A percentile compares a stretch with the other conserved stretches of the same genome.
Conservation (phyloP, 2,888 invertebrate genomes). For the Itoplectis maculator region DNA sequence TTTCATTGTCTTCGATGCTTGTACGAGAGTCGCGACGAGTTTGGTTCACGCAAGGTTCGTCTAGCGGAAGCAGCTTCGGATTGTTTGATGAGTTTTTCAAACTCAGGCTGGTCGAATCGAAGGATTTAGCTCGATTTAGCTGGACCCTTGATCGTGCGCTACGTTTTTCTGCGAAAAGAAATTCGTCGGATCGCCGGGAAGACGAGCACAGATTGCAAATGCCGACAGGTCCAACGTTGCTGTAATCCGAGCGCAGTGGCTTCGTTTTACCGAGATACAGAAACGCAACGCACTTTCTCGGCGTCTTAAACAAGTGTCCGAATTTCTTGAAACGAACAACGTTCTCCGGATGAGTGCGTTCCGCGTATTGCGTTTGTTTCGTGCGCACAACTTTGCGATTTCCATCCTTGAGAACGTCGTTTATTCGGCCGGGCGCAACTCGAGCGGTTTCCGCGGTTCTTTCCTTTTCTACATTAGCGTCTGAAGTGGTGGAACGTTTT, state of each 20-base stretch:
- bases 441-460: background rate
- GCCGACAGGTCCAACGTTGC: background rate
- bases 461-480: background rate
- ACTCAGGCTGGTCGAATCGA: background rate
- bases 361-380: background rate
- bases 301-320: conserved; percentile 30
- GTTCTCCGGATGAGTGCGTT: background rate
- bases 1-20: background rate
- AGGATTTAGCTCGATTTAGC: background rate
- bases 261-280: conserved; percentile 10
- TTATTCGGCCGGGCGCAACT: background rate
- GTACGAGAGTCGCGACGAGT: too few species aligned
- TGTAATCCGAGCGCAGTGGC: background rate
- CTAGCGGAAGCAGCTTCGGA: too few species aligned
- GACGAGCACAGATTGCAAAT: conserved; percentile 1
- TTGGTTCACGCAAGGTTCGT: background rate
- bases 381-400: background rate
- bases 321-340: conserved; percentile 20
- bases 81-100: background rate
- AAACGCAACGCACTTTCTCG: conserved; percentile 13
- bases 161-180: background rate
- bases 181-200: background rate
- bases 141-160: background rate
- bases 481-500: background rate
- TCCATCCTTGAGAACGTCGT: background rate